These are phyloP conservation scores for Mactromeris polynyma DNA, from an alignment of 2,888 invertebrate species.

Conservation along the genomic window DNA sequence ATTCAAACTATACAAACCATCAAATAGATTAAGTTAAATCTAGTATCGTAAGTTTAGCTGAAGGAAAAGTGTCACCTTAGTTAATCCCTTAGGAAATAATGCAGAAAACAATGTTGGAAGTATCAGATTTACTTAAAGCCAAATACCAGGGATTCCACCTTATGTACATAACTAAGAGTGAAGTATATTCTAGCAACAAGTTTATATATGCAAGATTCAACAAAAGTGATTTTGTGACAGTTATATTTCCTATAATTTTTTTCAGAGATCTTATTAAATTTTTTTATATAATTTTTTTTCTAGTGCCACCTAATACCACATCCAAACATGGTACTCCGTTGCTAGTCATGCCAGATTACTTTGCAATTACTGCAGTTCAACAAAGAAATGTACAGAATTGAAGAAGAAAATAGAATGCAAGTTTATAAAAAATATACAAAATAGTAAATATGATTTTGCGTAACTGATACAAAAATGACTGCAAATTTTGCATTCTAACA, in stretches of 20 bases:
- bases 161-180: background rate
- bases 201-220: conserved; percentile 49
- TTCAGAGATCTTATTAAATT: conserved; percentile 43
- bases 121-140: conserved; percentile 29
- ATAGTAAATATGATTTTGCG: too few relatives aligned
- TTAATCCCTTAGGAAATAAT: conserved; percentile 35
- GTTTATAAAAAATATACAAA: too few relatives aligned
- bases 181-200: conserved; percentile 26
- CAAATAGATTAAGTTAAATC: conserved; percentile 31
- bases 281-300: conserved; percentile 52
- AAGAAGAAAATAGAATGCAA: too few relatives aligned
- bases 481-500: too few relatives aligned
- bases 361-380: conserved; percentile 24
- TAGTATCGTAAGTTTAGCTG: conserved; percentile 29
- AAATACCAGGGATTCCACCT: conserved; percentile 50
- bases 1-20: conserved; percentile 22
- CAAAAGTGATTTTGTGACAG: conserved; percentile 33
- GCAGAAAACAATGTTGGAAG: conserved; percentile 15
- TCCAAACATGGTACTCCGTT: conserved; percentile 65
- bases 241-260: conserved; percentile 53
- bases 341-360: conserved; percentile 52
- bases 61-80: conserved; percentile 48
- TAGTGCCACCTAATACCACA: conserved; percentile 60
- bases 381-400: too few relatives aligned
- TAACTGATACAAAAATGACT: too few relatives aligned